A percentile compares a stretch with the other conserved stretches of the same genome.
These are phyloP conservation scores for Gopherus evgoodei DNA, from an alignment of 2,113 vertebrate species.

Conservation along the genomic window DNA sequence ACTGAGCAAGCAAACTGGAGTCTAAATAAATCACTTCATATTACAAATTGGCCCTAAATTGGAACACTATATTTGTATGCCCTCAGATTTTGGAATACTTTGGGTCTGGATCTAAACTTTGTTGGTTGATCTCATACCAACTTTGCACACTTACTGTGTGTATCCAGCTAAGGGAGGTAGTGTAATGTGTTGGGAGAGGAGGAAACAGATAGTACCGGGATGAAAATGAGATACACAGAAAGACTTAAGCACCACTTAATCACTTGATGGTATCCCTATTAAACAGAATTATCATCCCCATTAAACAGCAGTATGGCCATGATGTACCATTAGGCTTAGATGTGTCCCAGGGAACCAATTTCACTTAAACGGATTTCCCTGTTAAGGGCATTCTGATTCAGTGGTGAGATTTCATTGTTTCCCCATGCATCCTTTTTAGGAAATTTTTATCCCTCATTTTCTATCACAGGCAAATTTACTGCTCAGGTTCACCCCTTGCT, in stretches of 20 bases:
- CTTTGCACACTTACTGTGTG: not conserved
- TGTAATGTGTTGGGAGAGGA: not conserved
- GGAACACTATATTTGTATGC: accelerated
- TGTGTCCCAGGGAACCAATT: slow-evolving; percentile 67
- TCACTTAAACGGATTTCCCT: slow-evolving; percentile 62
- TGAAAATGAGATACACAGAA: not conserved
- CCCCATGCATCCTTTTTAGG: not conserved
- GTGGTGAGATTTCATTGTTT: slow-evolving; percentile 39
- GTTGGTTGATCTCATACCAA: accelerated
- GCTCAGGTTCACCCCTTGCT: not conserved
- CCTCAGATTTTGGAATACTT: accelerated
- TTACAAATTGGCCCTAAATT: accelerated
- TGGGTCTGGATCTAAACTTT: not conserved
- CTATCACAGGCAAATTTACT: not conserved
- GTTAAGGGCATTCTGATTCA: slow-evolving; percentile 59
- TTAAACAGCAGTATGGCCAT: slow-evolving; percentile 68
- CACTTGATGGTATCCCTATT: slow-evolving; percentile 63
- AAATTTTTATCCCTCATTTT: slow-evolving; percentile 23
- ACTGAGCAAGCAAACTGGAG: not conserved
- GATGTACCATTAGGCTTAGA: slow-evolving; percentile 66
- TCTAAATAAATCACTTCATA: not conserved
- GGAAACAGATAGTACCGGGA: not conserved
- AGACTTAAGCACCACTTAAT: not conserved
- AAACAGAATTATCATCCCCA: slow-evolving; percentile 51
- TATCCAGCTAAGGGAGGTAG: not conserved